phyloP scores from a whole-genome alignment of 2,113 vertebrate species.

The Pedetes capensis region DNA sequence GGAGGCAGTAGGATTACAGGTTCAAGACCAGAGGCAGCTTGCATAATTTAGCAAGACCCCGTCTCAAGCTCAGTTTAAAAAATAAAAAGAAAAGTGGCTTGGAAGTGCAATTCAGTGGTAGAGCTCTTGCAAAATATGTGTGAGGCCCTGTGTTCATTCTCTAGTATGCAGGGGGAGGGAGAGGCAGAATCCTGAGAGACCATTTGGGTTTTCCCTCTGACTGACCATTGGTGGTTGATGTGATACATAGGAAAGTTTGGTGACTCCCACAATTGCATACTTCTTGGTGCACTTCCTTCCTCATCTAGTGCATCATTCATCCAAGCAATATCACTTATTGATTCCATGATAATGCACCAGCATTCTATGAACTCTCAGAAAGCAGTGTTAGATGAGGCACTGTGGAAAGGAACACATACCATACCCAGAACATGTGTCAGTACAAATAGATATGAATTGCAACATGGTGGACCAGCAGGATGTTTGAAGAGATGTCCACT shows the following conservation, averaged over 20 bases:
- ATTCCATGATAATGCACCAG: too few relatives aligned
- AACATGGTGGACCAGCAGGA: too few relatives aligned
- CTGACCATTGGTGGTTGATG: background rate
- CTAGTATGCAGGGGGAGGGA: too few relatives aligned
- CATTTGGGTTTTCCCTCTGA: background rate
- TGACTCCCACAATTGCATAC: background rate
- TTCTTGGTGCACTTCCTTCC: background rate
- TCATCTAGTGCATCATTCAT: background rate
- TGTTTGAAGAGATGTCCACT: background rate
- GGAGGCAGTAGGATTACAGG: too few relatives aligned
- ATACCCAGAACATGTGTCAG: background rate
- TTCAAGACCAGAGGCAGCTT: too few relatives aligned
- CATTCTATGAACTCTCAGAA: background rate
- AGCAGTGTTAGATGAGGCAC: background rate
- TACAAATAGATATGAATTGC: background rate
- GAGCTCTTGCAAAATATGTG: too few relatives aligned
- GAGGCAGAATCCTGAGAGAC: too few relatives aligned
- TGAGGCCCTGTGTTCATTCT: too few relatives aligned
- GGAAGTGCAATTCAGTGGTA: too few relatives aligned
- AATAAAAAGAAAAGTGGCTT: too few relatives aligned
- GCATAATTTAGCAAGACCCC: too few relatives aligned
- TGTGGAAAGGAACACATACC: background rate
- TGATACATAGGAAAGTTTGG: background rate
- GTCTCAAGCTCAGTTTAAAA: too few relatives aligned
- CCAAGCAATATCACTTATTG: background rate